Percentiles rank a stretch among this genome's conserved stretches.
phyloP scores from a whole-genome alignment of 2,888 invertebrate species.

The Spicauda simplicius region DNA sequence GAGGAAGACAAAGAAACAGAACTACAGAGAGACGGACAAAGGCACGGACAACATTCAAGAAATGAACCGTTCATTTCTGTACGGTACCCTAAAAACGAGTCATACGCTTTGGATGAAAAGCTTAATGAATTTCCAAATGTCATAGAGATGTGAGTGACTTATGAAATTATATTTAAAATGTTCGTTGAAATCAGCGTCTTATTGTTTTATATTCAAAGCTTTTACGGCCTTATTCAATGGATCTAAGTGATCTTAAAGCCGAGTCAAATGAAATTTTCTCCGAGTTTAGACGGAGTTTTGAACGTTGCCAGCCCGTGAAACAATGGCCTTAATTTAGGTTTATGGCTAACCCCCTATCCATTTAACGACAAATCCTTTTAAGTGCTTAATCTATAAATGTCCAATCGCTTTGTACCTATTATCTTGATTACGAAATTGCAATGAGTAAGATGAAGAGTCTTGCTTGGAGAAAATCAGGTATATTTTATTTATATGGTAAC shows the following conservation, averaged over 20 bases:
- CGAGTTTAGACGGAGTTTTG: constrained; percentile 26
- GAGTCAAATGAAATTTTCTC: constrained; percentile 38
- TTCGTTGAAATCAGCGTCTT: constrained; percentile 14
- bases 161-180: constrained; percentile 22
- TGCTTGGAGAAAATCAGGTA: neutral
- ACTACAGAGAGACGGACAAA: too few species aligned
- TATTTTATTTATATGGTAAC: neutral
- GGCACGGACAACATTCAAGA: too few species aligned
- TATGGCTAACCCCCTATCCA: constrained; percentile 37
- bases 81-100: neutral
- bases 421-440: neutral
- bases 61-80: too few species aligned
- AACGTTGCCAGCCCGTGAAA: constrained; percentile 34
- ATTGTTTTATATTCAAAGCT: constrained; percentile 21
- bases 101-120: neutral
- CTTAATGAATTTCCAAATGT: constrained; percentile 24
- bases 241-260: constrained; percentile 25
- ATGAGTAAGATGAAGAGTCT: too few species aligned
- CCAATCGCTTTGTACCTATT: constrained; percentile 2
- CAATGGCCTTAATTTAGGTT: constrained; percentile 43
- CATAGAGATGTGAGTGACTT: constrained; percentile 1
- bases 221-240: constrained; percentile 15
- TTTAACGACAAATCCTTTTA: constrained; percentile 35
- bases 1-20: too few species aligned
- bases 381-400: constrained; percentile 20